Evolutionary conservation across 2,797 vertebrate genomes (phyloP).

Genomic region (Philypnodon macrostomus): DNA sequence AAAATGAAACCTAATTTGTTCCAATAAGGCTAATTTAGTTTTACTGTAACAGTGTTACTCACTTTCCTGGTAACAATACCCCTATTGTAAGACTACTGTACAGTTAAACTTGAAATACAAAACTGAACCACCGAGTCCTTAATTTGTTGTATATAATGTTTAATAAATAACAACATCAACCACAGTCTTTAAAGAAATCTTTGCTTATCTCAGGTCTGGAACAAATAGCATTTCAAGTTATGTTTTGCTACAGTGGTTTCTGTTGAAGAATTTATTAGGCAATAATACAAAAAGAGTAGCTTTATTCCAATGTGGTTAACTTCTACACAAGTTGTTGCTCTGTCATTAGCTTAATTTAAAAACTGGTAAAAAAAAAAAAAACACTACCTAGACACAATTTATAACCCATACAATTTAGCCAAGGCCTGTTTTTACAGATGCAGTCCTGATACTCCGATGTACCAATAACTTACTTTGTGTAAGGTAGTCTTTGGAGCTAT

Average conservation of each 20-base stretch:
- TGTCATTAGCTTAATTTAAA: not conserved
- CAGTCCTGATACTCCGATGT: constrained; percentile 86
- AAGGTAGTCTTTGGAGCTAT: constrained; percentile 45
- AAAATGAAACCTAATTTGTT: constrained; percentile 30
- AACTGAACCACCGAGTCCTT: constrained; percentile 46
- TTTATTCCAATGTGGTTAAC: too few species aligned
- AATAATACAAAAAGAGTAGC: constrained; percentile 4
- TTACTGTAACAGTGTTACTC: constrained; percentile 5
- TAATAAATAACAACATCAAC: constrained; percentile 94
- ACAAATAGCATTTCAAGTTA: constrained; percentile 45
- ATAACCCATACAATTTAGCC: constrained; percentile 37
- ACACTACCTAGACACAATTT: not conserved
- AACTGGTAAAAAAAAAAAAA: not conserved
- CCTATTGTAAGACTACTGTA: not conserved
- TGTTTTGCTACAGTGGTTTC: constrained; percentile 2
- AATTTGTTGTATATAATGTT: constrained; percentile 82
- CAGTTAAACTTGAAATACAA: not conserved
- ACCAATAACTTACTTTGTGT: constrained; percentile 87
- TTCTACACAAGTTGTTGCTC: not conserved
- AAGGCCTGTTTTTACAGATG: constrained; percentile 74
- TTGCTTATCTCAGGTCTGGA: constrained; percentile 52
- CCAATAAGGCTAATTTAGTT: constrained; percentile 4
- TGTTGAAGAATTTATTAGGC: constrained; percentile 8
- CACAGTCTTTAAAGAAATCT: constrained; percentile 57
- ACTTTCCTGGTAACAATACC: not conserved